Evolutionary conservation across 2,797 vertebrate genomes (phyloP).

Genomic region (Hyperoplus immaculatus): DNA sequence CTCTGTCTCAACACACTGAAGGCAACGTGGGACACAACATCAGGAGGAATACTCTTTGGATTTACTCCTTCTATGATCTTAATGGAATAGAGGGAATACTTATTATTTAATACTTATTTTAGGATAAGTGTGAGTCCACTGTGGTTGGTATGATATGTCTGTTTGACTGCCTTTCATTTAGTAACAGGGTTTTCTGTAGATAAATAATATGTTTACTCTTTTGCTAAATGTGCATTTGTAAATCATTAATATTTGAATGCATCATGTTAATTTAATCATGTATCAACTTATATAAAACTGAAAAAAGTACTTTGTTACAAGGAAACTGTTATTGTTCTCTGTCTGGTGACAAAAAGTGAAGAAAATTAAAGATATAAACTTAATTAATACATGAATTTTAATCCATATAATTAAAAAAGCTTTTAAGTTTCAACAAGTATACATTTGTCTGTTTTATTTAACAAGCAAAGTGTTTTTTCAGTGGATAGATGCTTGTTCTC

Average conservation of each 20-base stretch:
- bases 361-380: background rate
- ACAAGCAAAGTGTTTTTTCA: background rate
- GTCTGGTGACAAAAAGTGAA: background rate
- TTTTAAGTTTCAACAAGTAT: background rate
- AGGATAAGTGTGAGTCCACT: no score
- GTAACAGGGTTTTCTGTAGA: no score
- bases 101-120: no score
- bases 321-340: background rate
- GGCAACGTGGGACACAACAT: no score
- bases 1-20: no score
- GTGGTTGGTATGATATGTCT: no score
- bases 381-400: background rate
- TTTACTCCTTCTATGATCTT: no score
- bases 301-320: background rate
- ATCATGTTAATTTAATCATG: background rate
- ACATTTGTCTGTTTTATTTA: fast-evolving
- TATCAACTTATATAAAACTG: background rate
- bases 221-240: background rate
- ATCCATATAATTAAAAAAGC: background rate
- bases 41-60: no score
- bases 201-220: no score
- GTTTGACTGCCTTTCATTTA: no score
- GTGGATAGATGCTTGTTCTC: slow-evolving; percentile 5
- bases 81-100: no score
- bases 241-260: background rate